Conservation (phyloP, 1,140 invertebrate species). For the Babylonia areolata region DNA sequence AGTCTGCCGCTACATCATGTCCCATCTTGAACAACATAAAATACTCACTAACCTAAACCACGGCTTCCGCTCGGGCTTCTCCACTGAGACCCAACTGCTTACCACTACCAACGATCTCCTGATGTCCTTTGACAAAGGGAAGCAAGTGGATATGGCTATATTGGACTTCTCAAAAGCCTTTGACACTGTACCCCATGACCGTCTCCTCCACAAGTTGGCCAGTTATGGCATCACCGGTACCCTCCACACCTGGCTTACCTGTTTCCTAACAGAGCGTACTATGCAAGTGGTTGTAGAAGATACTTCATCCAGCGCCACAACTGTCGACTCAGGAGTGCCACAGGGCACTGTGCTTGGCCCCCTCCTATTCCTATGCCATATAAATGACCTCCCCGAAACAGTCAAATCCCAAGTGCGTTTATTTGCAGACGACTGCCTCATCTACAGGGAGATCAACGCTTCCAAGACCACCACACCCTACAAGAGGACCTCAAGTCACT, state of each 20-base stretch:
- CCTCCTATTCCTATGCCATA: too few species aligned
- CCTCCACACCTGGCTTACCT: constrained; percentile 38
- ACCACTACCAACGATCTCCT: constrained; percentile 39
- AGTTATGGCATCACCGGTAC: constrained; percentile 38
- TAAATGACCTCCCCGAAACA: too few species aligned
- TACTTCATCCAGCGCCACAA: neutral
- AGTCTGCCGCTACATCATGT: constrained; percentile 38
- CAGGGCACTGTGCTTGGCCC: too few species aligned
- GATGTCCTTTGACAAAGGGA: constrained; percentile 38
- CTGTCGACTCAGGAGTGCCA: neutral
- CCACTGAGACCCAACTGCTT: constrained; percentile 35
- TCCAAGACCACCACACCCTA: neutral
- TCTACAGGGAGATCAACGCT: too few species aligned
- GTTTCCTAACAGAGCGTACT: constrained; percentile 43
- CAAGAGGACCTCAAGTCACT: constrained; percentile 2
- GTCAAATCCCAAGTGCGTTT: neutral
- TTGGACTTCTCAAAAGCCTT: constrained; percentile 35
- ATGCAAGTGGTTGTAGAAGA: constrained; percentile 37
- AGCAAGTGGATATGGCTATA: constrained; percentile 23
- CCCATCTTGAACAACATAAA: constrained; percentile 32
- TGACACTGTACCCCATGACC: constrained; percentile 42
- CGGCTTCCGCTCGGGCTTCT: constrained; percentile 41
- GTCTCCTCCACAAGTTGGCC: constrained; percentile 32
- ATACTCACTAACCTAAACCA: constrained; percentile 43
- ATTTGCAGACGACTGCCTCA: too few species aligned